Base-by-base conservation (phyloP, 2,888 invertebrate genomes). In the Pseudolycoriella hygida region DNA sequence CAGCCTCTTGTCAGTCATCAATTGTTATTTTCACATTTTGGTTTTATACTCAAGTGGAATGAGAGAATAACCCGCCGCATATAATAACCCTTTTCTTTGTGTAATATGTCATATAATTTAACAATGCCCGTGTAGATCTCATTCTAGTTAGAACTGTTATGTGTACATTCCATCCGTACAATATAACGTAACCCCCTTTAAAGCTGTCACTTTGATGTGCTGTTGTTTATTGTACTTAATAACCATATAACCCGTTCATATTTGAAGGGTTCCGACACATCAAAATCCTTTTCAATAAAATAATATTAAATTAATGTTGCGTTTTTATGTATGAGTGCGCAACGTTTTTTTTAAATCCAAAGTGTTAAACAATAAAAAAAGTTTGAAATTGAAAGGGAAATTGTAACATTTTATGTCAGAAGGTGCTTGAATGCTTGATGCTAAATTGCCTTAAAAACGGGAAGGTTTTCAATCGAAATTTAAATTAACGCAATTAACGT, bases 1-100 rank as follows among this genome's bases (percentile, higher is more conserved):
- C 49, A 50, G 49, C 49, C 48, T 49, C 48, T 47, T 51, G 51
- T 51, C 51, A 51, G 48, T 51, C 51, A 49, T 51, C 51, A 48
- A 51, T 51, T 51, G 49, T 50, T 50, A 48, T 47, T 45, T 48
- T 49, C 48, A 48, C 49, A 50, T 50, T 50, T 49, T 48, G 45
- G 49, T 49, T 45, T 46, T 25, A 39, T 39, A 39, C 39, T 39
- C 39, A 39, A 39, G 39, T 39, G 39, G 39, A 39, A 17, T 15
- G 17, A 14, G 39, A 11, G 32, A 18, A 43, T 34, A 43, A 37
- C 17, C n/a, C 19, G 43, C 19, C 43, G 37, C 19, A 43, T 43
- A 25, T 25, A 25, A 25, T 25, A 43, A 43, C 43, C 43, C 43
- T 43, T 43, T 43, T 43, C 39, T 39, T 39, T 39, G 25, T 25